Evolutionary conservation across 2,888 invertebrate species (phyloP), one percentile per base, ranked within the genome.

Genomic region (Drosophila sordidula): DNA sequence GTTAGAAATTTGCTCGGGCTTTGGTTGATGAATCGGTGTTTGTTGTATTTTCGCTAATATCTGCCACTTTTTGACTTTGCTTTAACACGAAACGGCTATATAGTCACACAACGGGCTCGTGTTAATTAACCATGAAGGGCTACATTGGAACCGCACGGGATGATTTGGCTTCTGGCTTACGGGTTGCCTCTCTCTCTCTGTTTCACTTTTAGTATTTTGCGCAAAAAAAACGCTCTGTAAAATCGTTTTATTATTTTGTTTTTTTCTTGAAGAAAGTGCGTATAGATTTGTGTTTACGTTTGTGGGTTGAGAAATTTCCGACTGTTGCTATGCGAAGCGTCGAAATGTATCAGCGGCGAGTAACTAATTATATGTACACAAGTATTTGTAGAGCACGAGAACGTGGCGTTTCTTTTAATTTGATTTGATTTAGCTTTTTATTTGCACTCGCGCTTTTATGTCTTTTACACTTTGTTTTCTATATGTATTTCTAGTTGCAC

Each of bases 81-180:
- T 80, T 88, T 88, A 91, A 91, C 90, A 90, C 90, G 90, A 90
- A 80, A 75, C 83, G 61, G 84, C 55, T 76, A 80, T 82, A 88
- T 83, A 89, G 89, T 89, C 87, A 80, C 76, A 86, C 87, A 88
- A 74, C 89, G 85, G 47, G 75, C 61, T 89, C 90, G 90, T 90
- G 90, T 85, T 90, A 91, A 90, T 73, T 72, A 78, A 75, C 70
- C 80, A 70, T 80, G 73, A 84, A 73, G 83, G 91, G 90, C 91
- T 90, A 90, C 90, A 90, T 90, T 90, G 91, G 90, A 87, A 90
- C 61, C 75, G 55, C 84, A 64, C 78, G 34, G 57, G 41, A 63
- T 68, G 59, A 51, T 66, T 66, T 66, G 26, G 51, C 25, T 41
- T 56, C 22, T 62, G 47, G 50, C 39, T 66, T 49, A 61, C 49